A percentile compares a stretch with the other conserved stretches of the same genome.
phyloP scores from a whole-genome alignment of 2,113 vertebrate species.

The Petroica traversi region DNA sequence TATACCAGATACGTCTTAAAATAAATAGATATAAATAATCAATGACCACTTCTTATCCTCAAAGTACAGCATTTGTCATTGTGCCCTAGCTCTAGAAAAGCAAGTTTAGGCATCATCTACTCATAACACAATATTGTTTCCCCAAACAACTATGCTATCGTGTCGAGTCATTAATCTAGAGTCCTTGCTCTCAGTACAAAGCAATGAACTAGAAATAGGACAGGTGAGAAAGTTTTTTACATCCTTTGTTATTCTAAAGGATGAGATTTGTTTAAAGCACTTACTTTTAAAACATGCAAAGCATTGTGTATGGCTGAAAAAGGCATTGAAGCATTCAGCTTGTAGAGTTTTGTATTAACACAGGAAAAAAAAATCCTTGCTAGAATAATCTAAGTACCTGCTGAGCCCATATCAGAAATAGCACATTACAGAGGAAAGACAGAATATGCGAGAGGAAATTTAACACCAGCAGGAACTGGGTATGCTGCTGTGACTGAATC shows the following conservation, averaged over 20 bases:
- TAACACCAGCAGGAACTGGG: neutral
- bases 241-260: neutral
- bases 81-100: neutral
- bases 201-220: neutral
- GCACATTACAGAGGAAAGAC: rapidly evolving
- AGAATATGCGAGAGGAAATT: neutral
- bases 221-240: neutral
- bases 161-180: neutral
- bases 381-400: neutral
- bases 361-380: neutral
- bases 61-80: neutral
- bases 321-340: neutral
- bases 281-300: neutral
- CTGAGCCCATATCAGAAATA: neutral
- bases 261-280: neutral
- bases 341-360: neutral
- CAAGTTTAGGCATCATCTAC: neutral
- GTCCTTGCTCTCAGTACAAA: neutral
- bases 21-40: neutral
- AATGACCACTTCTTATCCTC: neutral
- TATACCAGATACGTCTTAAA: neutral
- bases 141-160: neutral
- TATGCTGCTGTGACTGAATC: neutral
- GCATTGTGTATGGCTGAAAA: neutral
- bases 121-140: neutral